Conservation (phyloP, 92 coral and sea anemone genomes). For the Epizoanthus rinbou region DNA sequence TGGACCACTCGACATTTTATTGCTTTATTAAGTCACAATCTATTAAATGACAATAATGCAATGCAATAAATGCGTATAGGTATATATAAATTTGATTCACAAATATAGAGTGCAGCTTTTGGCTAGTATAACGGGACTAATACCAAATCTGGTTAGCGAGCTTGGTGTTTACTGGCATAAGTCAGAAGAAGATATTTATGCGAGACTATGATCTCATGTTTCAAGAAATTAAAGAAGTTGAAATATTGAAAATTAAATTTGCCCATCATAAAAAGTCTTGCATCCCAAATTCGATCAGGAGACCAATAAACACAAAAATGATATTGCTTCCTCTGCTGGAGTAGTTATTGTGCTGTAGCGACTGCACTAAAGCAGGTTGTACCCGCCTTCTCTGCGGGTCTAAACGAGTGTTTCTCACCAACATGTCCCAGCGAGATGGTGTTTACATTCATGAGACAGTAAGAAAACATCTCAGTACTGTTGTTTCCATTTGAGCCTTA, state of each 20-base stretch:
- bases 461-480: too few species aligned
- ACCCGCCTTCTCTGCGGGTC: not conserved
- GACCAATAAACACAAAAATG: not conserved
- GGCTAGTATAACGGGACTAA: too few species aligned
- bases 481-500: too few species aligned
- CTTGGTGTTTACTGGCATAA: too few species aligned
- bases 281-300: not conserved
- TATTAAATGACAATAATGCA: not conserved
- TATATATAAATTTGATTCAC: not conserved
- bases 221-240: not conserved
- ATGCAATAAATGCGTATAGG: not conserved
- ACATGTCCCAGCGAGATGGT: not conserved
- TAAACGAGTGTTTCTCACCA: not conserved
- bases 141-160: not conserved
- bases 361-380: not conserved
- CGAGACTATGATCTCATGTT: constrained; percentile 20
- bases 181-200: not conserved
- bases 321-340: constrained; percentile 3
- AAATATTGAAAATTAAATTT: not conserved
- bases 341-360: constrained; percentile 4
- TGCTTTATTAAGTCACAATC: not conserved
- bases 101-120: not conserved
- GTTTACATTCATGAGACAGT: not conserved
- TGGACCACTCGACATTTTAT: not conserved
- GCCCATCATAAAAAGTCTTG: not conserved